Base-by-base conservation (phyloP, 2,113 vertebrate species). In the Fukomys damarensis region DNA sequence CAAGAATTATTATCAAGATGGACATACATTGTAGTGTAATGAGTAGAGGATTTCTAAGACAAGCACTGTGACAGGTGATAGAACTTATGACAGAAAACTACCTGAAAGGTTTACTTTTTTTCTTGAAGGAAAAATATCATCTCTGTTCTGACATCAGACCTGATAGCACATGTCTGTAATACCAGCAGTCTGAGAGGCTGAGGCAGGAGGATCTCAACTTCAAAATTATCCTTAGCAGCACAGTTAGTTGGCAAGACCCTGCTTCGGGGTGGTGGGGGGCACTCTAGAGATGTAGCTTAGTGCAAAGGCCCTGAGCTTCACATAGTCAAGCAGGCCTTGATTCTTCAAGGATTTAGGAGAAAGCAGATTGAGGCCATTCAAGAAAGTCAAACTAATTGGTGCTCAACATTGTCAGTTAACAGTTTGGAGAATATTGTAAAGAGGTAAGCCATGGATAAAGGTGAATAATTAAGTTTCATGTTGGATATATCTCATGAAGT, bases 401-500 rank as follows among this genome's bases (percentile, higher is more conserved):
- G 22, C 22, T 46, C 59, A 24, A 86, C 63, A 3, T 85, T 13
- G 32, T 41, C 3, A 82, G 19, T 41, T 61, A 79, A 81, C 43
- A 79, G 77, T 89, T 92, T 52, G 22, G 65, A 58, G 35, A 84
- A 46, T 3, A 35, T 83, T 38, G 14, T 38, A 82, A 17, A 9
- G 4, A 77, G 35, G n/a, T 81, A 84, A 81, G 28, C 43, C 30
- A 35, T 59, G 9, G 10, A 5, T 17, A 95, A 95, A 61, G 20
- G 11, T 76, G 43, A 80, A 87, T 76, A 30, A 56, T 90, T 72
- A 61, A 38, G 22, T 83, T 91, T 93, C 35, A 90, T 86, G 24
- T 9, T 81, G 22, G 20, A 52, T 81, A 28, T 92, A 93, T 61
- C 58, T 86, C 52, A 66, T 72, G 56, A 59, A 79, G 8, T 61